Percentiles rank a stretch among this genome's conserved stretches.
Evolutionary conservation across 2,797 vertebrate species (phyloP).

Genomic region (Cuniculus paca): DNA sequence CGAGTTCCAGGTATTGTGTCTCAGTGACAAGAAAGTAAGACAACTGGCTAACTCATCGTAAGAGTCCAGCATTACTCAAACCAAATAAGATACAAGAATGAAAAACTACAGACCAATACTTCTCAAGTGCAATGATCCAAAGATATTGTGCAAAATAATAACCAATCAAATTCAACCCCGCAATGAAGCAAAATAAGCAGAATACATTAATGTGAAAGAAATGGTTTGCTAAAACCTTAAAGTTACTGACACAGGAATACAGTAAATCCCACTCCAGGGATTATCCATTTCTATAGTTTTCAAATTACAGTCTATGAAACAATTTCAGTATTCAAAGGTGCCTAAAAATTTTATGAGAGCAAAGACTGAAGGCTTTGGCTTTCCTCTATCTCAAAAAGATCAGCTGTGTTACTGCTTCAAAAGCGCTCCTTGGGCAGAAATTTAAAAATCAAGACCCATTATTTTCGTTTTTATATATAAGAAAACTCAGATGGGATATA

Average conservation of each 20-base stretch:
- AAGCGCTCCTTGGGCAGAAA: neutral
- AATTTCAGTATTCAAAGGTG: neutral
- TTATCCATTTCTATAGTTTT: neutral
- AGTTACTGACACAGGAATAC: neutral
- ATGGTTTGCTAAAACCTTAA: constrained; percentile 22
- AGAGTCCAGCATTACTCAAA: neutral
- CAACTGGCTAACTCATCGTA: neutral
- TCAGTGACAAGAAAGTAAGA: neutral
- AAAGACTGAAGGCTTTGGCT: neutral
- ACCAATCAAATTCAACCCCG: neutral
- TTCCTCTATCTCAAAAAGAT: constrained; percentile 2
- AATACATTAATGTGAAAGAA: constrained; percentile 48
- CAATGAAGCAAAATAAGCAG: constrained; percentile 16
- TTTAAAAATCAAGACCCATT: neutral
- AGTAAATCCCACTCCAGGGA: neutral
- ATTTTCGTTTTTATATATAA: neutral
- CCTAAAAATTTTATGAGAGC: neutral
- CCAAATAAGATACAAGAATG: neutral
- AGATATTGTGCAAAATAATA: neutral
- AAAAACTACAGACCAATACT: neutral
- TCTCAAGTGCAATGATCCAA: neutral
- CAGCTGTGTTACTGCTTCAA: neutral
- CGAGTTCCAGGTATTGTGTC: neutral
- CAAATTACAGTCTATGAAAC: constrained; percentile 16
- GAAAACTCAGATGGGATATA: neutral